Percentiles rank a stretch among this genome's conserved stretches.
These are phyloP conservation scores for Halcyon leucocephala DNA, from an alignment of 2,797 vertebrate genomes.

Conservation along the genomic window DNA sequence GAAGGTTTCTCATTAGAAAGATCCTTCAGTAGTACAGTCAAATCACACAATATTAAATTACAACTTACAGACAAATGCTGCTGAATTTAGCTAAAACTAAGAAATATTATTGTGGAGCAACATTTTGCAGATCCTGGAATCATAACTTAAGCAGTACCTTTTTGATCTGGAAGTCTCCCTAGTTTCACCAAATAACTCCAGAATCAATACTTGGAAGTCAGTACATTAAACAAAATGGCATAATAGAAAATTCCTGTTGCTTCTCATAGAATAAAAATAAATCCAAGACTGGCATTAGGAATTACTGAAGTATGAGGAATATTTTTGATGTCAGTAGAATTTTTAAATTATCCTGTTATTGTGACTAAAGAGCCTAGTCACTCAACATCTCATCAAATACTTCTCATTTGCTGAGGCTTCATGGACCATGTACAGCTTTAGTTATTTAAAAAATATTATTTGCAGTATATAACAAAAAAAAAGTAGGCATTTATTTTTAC, in stretches of 20 bases:
- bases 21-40: conserved; percentile 52
- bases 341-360: background rate
- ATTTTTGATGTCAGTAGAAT: background rate
- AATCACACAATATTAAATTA: conserved; percentile 65
- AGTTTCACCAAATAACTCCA: conserved; percentile 24
- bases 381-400: background rate
- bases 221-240: background rate
- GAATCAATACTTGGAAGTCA: background rate
- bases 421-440: background rate
- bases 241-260: background rate
- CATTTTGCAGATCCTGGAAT: conserved; percentile 47
- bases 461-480: background rate
- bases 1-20: conserved; percentile 34
- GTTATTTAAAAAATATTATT: background rate
- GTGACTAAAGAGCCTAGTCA: background rate
- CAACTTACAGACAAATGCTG: conserved; percentile 54
- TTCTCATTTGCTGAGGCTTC: background rate
- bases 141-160: conserved; percentile 55
- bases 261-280: background rate
- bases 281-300: background rate
- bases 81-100: conserved; percentile 64
- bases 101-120: conserved; percentile 47
- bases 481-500: background rate
- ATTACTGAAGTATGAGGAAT: background rate
- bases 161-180: conserved; percentile 53